Percentiles rank a stretch among this genome's conserved stretches.
Evolutionary conservation across 2,888 invertebrate genomes (phyloP).

Genomic region (Drosophila gaucha): DNA sequence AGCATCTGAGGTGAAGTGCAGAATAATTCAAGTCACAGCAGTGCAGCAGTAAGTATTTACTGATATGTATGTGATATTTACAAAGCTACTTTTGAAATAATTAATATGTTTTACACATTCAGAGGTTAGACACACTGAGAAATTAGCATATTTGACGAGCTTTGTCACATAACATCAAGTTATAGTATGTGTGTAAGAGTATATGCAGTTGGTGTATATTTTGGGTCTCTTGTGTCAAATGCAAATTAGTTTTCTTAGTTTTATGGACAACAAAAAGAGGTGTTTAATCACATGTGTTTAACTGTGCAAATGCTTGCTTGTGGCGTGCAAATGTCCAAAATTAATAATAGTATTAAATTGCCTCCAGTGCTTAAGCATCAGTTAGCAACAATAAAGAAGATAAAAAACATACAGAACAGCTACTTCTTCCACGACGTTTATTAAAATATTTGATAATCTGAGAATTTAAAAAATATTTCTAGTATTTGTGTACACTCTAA

Average conservation of each 20-base stretch:
- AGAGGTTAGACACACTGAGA: constrained; percentile 50
- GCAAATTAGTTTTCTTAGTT: constrained; percentile 34
- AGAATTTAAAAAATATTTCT: not conserved
- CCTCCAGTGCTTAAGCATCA: constrained; percentile 6
- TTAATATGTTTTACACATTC: constrained; percentile 46
- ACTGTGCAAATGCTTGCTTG: constrained; percentile 35
- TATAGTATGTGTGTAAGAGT: constrained; percentile 8
- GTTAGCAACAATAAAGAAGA: constrained; percentile 9
- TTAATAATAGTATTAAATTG: constrained; percentile 19
- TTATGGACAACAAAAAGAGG: constrained; percentile 18
- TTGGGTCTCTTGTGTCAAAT: constrained; percentile 17
- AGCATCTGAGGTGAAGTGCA: constrained; percentile 21
- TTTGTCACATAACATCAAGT: constrained; percentile 28
- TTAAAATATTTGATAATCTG: not conserved
- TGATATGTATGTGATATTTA: constrained; percentile 41
- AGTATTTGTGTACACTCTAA: not conserved
- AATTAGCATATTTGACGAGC: constrained; percentile 32
- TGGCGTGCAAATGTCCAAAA: constrained; percentile 38
- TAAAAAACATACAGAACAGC: constrained; percentile 14
- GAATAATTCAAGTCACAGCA: constrained; percentile 36
- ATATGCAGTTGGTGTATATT: constrained; percentile 17
- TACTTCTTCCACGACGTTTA: constrained; percentile 6
- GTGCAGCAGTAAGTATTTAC: constrained; percentile 28
- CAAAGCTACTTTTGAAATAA: constrained; percentile 37
- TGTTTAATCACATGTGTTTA: constrained; percentile 30